Evolutionary conservation across 2,888 invertebrate species (phyloP), one percentile per base, ranked within the genome.

Genomic region (Schizaphis graminum): DNA sequence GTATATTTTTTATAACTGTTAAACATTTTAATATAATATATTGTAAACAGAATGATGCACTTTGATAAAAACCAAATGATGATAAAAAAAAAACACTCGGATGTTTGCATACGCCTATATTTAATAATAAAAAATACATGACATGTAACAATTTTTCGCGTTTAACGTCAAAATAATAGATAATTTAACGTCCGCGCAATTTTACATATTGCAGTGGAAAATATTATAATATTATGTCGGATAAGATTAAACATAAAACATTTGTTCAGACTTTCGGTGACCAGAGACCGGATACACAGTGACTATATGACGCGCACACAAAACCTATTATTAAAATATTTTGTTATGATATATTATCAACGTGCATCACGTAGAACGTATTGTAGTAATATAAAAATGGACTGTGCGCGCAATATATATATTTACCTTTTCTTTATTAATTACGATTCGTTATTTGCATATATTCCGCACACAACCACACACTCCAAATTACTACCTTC

Each of bases 201-300:
- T 77, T 77, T 35, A 35, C 35, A 77, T 35, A 77, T 77, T 35
- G 7, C 21, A 35, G 77, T 77, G 35, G 3, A 77, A 77, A 77
- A 77, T 77, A 77, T 77, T 35, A 77, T 35, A 35, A 35, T 77
- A 77, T 35, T 77, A 41, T 35, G 35, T 77, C 35, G 8, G 35
- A 41, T 35, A 77, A 35, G 77, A 77, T 77, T 56, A 35, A 16
- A 85, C 3, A 44, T 41, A 44, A 8, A 13, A 92, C 41, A 47
- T 92, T 92, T 87, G 8, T 87, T 67, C 35, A 35, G 61, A 49
- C 49, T 49, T 61, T 77, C 35, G 35, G 21, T 77, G 77, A 77
- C 35, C 77, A 49, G 13, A 28, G 49, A 87, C 47, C 61, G 35
- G 57, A 47, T 35, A 41, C 35, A 77, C 35, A 41, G 35, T 77